Conservation (phyloP, 2,113 vertebrate species). For the Pristiophorus japonicus region DNA sequence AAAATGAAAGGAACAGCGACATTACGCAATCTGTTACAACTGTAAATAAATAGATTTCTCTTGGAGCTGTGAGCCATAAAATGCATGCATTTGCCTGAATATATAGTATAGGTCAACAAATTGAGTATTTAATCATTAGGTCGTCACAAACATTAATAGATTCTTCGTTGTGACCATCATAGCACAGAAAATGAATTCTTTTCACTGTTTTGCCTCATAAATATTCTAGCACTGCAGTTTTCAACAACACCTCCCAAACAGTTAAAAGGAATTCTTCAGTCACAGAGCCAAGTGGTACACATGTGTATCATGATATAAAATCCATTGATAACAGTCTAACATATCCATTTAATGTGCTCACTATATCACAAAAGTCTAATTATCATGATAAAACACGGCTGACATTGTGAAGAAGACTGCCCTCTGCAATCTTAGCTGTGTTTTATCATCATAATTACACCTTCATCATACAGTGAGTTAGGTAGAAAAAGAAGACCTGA, state of each 20-base stretch:
- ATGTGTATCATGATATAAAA: conserved; percentile 15
- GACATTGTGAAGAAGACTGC: conserved; percentile 1
- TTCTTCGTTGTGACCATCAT: background rate
- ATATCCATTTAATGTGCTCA: background rate
- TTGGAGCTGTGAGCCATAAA: background rate
- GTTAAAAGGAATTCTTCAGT: background rate
- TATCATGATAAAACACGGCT: conserved; percentile 27
- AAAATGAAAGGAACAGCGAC: background rate
- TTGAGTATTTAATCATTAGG: background rate
- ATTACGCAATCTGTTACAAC: background rate
- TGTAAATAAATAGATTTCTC: background rate
- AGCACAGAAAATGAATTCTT: background rate
- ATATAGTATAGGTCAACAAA: background rate
- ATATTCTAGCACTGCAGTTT: background rate
- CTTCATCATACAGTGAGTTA: background rate
- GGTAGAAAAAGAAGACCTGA: background rate
- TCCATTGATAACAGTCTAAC: conserved; percentile 4
- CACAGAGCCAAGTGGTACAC: background rate
- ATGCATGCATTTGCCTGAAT: background rate
- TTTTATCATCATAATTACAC: conserved; percentile 28
- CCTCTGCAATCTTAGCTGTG: background rate
- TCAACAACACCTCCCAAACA: background rate
- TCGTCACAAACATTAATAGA: background rate
- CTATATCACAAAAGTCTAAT: conserved; percentile 17
- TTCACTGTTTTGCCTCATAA: background rate